Percentiles rank a stretch among this genome's conserved stretches.
These are phyloP conservation scores for Nothoprocta perdicaria DNA, from an alignment of 2,113 vertebrate species.

Conservation along the genomic window DNA sequence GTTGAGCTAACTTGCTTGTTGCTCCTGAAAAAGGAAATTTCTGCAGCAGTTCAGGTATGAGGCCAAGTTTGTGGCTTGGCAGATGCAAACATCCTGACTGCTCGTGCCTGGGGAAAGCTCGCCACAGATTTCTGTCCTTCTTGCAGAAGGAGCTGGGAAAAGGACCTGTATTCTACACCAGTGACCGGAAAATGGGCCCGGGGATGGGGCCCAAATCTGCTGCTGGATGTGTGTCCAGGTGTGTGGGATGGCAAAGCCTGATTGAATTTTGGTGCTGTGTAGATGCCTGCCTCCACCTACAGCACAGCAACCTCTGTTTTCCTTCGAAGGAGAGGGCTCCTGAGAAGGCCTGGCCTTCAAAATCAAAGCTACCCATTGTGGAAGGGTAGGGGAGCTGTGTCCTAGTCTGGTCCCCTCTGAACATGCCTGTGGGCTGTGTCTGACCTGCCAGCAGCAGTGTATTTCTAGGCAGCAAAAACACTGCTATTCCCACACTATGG, in stretches of 20 bases:
- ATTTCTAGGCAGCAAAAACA: background rate
- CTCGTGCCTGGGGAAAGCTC: background rate
- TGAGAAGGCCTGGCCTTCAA: background rate
- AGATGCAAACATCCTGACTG: fast-evolving
- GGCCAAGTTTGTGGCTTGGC: background rate
- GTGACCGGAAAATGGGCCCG: no score
- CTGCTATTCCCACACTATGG: background rate
- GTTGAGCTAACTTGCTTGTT: background rate
- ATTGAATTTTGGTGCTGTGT: background rate
- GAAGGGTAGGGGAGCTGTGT: no score
- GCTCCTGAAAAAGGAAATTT: background rate
- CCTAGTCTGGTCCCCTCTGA: background rate
- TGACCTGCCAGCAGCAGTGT: background rate
- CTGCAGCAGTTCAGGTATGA: background rate
- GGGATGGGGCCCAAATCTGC: background rate
- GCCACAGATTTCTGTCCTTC: background rate
- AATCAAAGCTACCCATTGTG: background rate
- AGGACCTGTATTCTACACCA: background rate
- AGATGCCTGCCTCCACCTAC: background rate
- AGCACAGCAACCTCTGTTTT: background rate
- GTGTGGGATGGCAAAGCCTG: background rate
- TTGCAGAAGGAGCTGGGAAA: background rate
- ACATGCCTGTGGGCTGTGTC: background rate
- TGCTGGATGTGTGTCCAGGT: no score
- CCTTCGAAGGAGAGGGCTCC: background rate